phyloP scores from a whole-genome alignment of 2,888 invertebrate species.

The Aporophyla nigra region DNA sequence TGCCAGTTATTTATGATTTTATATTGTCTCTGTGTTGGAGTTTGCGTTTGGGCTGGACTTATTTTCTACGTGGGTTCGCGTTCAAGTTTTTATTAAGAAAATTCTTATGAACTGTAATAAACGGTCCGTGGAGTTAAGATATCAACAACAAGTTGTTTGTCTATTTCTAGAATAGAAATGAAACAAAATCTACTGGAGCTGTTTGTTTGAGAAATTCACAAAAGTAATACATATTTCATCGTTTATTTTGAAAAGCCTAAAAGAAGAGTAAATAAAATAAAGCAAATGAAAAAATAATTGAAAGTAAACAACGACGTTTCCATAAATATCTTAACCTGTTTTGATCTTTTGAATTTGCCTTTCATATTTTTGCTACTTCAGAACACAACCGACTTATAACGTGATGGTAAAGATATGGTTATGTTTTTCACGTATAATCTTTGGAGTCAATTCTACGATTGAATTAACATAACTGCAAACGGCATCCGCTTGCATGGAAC shows the following conservation, averaged over 20 bases:
- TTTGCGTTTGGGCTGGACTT: neutral
- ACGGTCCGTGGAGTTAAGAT: neutral
- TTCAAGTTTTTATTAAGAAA: constrained; percentile 30
- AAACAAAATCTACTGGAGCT: neutral
- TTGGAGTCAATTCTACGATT: too few species aligned
- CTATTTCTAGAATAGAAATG: constrained; percentile 13
- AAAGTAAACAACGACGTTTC: neutral
- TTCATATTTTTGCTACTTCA: neutral
- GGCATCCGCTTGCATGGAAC: too few species aligned
- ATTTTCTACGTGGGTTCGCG: neutral
- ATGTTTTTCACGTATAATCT: too few species aligned
- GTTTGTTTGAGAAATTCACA: neutral
- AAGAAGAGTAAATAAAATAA: neutral
- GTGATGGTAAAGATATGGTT: too few species aligned
- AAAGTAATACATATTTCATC: neutral
- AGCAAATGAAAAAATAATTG: neutral
- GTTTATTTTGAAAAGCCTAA: constrained; percentile 2
- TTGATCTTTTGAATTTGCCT: neutral
- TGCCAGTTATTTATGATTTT: neutral
- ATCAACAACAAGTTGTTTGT: constrained; percentile 7
- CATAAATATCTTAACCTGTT: neutral
- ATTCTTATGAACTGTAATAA: constrained; percentile 27
- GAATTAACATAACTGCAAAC: too few species aligned
- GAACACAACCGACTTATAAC: too few species aligned
- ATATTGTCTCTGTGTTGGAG: neutral